Conservation (phyloP, 2,888 invertebrate genomes). For the Sinopyrophorus schimmeli region DNA sequence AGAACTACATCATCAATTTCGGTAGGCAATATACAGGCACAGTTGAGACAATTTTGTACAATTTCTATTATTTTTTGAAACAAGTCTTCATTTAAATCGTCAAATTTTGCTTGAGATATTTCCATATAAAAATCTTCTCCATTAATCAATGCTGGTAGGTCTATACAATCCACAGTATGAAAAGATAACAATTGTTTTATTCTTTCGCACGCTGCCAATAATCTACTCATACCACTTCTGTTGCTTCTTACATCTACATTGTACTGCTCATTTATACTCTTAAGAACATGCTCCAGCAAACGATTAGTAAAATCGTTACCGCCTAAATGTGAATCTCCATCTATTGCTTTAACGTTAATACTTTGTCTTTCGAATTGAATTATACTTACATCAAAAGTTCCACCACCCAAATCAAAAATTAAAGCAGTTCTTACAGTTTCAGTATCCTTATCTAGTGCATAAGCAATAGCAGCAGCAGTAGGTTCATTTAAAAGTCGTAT, state of each 20-base stretch:
- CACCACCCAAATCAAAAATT: constrained; percentile 83
- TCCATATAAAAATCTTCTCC: constrained; percentile 96
- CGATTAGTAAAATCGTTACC: constrained; percentile 93
- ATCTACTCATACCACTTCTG: constrained; percentile 86
- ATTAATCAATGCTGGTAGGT: constrained; percentile 93
- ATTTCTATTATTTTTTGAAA: constrained; percentile 96
- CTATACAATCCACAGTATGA: constrained; percentile 88
- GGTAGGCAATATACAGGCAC: constrained; percentile 57
- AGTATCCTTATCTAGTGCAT: constrained; percentile 85
- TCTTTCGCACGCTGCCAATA: constrained; percentile 90
- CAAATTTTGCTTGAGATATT: constrained; percentile 94
- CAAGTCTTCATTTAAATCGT: constrained; percentile 94
- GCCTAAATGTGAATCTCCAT: constrained; percentile 92
- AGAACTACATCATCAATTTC: constrained; percentile 89
- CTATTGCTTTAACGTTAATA: constrained; percentile 94
- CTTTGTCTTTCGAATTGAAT: constrained; percentile 92
- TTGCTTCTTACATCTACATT: constrained; percentile 86
- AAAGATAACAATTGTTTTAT: constrained; percentile 86
- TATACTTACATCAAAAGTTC: constrained; percentile 94
- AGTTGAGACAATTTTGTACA: constrained; percentile 97
- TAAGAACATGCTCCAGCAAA: constrained; percentile 86
- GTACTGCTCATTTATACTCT: constrained; percentile 91
- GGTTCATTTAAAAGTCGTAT: constrained; percentile 92
- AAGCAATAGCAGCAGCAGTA: constrained; percentile 89
- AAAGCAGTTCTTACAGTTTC: constrained; percentile 79